Evolutionary conservation across 2,797 vertebrate genomes (phyloP), one percentile per base, ranked within the genome.

Genomic region (Psittacula echo): DNA sequence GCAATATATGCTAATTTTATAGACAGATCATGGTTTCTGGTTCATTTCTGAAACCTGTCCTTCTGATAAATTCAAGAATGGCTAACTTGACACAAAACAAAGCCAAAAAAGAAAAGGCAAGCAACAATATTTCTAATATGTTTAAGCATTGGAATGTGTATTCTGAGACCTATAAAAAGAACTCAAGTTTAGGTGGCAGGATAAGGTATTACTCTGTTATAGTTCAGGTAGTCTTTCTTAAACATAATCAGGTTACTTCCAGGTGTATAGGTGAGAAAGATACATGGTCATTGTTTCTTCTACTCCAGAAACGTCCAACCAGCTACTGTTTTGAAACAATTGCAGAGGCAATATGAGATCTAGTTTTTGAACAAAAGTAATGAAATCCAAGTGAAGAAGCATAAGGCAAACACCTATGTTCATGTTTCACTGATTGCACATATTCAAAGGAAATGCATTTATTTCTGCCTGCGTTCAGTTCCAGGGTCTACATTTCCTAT

Each of bases 401-500:
- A 41, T 73, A n/a, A 86, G 42, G 54, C 2, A 2, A 89, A 71
- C 48, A 2, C 29, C 88, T 91, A 13, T 89, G 83, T 90, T 97
- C 73, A 22, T 61, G 44, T 95, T 93, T 73, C 20, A 50, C 60
- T 94, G 84, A 60, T 45, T 85, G 87, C 66, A 80, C 45, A 15
- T 72, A 72, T 94, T 89, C n/a, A 67, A 80, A 93, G 91, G 87
- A 95, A 81, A 90, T 47, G 8, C 68, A 64, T 97, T 97, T 93
- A 80, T 96, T 95, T 87, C 90, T 91, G 81, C 87, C 91, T 96
- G 74, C 10, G 11, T 95, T 82, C 82, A 68, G 44, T 66, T 70
- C 45, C 78, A 93, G 95, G 94, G 93, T 95, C 93, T 73, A 48
- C 6, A 15, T 42, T 86, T 85, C 71, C 94, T 98, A 97, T 98